Evolutionary conservation across 2,113 vertebrate genomes (phyloP).

Genomic region (Campylorhamphus procurvoides): DNA sequence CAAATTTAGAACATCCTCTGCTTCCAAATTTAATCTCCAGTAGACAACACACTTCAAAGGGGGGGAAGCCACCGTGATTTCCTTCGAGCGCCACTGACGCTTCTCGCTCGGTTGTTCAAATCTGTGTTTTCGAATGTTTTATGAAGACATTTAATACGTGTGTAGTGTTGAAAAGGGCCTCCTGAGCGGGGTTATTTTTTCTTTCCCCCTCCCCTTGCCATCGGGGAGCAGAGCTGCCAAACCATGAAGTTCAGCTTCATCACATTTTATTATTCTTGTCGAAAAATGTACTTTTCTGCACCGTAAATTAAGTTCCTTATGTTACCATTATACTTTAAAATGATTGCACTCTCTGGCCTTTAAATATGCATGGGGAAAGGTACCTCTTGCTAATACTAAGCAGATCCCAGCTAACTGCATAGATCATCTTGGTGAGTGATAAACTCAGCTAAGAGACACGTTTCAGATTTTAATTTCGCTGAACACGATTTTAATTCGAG

Average conservation of each 20-base stretch:
- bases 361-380: conserved; percentile 42
- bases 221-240: conserved; percentile 9
- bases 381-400: not conserved
- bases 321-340: conserved; percentile 71
- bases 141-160: not conserved
- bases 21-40: conserved; percentile 68
- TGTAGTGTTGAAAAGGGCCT: conserved; percentile 8
- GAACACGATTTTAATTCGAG: not conserved
- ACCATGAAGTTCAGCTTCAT: conserved; percentile 47
- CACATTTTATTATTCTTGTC: conserved; percentile 62
- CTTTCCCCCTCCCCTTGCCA: not conserved
- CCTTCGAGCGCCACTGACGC: not conserved
- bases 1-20: conserved; percentile 75
- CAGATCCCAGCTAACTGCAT: not conserved
- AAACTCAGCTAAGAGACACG: not conserved
- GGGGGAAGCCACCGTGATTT: conserved; percentile 25
- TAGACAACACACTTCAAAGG: conserved; percentile 50
- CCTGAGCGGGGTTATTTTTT: conserved; percentile 31
- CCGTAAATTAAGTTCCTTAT: conserved; percentile 45
- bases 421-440: not conserved
- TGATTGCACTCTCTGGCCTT: not conserved
- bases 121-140: conserved; percentile 28
- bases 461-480: not conserved
- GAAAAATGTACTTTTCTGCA: conserved; percentile 38
- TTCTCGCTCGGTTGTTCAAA: conserved; percentile 29